Percentiles rank a stretch among this genome's conserved stretches.
These are phyloP conservation scores for Toxonevra muliebris DNA, from an alignment of 2,888 invertebrate genomes.

Conservation along the genomic window DNA sequence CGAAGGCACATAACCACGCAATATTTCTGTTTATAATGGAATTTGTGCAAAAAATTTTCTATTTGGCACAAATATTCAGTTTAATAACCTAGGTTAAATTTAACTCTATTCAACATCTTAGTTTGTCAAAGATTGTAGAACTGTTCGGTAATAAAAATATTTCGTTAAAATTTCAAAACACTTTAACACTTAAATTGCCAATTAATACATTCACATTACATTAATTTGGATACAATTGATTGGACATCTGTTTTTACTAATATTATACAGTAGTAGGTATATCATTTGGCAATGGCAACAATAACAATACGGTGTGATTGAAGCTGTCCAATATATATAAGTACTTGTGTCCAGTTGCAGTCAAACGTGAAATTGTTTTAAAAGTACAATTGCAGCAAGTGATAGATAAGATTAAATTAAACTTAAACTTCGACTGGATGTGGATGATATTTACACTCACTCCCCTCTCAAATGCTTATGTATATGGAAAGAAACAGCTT, in stretches of 20 bases:
- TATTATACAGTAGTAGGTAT: not conserved
- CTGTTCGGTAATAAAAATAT: not conserved
- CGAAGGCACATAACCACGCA: constrained; percentile 23
- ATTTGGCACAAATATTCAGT: not conserved
- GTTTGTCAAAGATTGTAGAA: not conserved
- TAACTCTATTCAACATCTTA: constrained; percentile 1
- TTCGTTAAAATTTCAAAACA: too few relatives aligned
- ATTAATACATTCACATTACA: constrained; percentile 34
- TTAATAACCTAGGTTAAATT: not conserved
- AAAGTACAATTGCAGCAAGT: constrained; percentile 17
- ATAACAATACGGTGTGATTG: too few relatives aligned
- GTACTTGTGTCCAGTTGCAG: constrained; percentile 40
- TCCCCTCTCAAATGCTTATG: too few relatives aligned
- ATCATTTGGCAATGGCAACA: not conserved
- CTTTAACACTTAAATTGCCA: not conserved
- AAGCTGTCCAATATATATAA: too few relatives aligned
- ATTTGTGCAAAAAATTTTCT: constrained; percentile 14
- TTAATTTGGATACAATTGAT: constrained; percentile 44
- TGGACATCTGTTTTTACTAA: constrained; percentile 43
- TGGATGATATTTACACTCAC: too few relatives aligned
- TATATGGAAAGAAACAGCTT: too few relatives aligned
- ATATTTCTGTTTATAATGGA: constrained; percentile 1
- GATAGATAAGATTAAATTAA: too few relatives aligned
- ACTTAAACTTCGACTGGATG: too few relatives aligned
- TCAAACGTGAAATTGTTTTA: constrained; percentile 61